phyloP scores from a whole-genome alignment of 2,888 invertebrate species.

The Euzetes globulus region DNA sequence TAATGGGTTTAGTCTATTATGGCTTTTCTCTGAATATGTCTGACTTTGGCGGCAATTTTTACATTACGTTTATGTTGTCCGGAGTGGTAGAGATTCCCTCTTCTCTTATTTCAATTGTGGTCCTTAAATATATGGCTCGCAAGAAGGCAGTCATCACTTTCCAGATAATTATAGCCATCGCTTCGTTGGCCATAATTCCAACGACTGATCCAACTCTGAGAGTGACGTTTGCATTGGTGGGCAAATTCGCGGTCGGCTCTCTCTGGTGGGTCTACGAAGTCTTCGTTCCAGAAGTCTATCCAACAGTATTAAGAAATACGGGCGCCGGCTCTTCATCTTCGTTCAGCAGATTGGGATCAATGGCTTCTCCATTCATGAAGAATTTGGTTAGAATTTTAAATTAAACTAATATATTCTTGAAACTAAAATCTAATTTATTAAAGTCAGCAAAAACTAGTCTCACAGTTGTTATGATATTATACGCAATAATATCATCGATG shows the following conservation, averaged over 20 bases:
- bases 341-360: constrained; percentile 33
- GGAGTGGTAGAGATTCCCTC: constrained; percentile 73
- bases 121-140: constrained; percentile 18
- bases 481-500: constrained; percentile 13
- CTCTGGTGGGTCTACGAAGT: constrained; percentile 12
- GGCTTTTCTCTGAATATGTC: constrained; percentile 73
- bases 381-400: constrained; percentile 28
- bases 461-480: constrained; percentile 25
- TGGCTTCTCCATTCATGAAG: constrained; percentile 34
- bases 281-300: constrained; percentile 33
- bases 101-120: constrained; percentile 45
- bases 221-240: constrained; percentile 28
- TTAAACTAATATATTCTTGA: not conserved
- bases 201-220: not conserved
- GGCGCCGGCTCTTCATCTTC: constrained; percentile 32
- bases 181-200: constrained; percentile 19
- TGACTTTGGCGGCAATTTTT: constrained; percentile 72
- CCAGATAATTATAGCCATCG: not conserved
- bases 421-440: not conserved
- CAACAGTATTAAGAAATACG: constrained; percentile 34
- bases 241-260: constrained; percentile 32
- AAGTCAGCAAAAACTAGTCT: constrained; percentile 23
- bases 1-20: constrained; percentile 78
- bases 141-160: constrained; percentile 2
- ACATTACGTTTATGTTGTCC: constrained; percentile 66